Evolutionary conservation across 2,113 vertebrate species (phyloP), one percentile per base, ranked within the genome.

Genomic region (Neolamprologus fasciatus): DNA sequence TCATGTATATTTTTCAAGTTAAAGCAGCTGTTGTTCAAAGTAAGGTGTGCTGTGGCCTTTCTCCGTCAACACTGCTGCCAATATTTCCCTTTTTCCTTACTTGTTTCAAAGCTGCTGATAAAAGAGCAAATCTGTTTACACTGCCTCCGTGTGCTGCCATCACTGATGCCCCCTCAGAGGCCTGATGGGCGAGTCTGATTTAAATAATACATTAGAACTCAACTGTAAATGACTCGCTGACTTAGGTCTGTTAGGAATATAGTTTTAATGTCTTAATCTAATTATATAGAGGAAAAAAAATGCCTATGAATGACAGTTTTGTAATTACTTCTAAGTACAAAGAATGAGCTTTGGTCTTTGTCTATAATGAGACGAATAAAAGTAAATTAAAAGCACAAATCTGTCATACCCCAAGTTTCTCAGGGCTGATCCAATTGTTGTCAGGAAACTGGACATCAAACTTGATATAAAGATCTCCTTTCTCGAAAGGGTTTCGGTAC

Each of bases 401-500:
- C 23, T 12, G 26, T 54, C 97, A 93, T 95, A 99, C 99, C 95
- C 96, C 96, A 86, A 99, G 97, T 92, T 99, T 99, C 89, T 99
- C 98, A 8, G 97, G 97, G 95, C 97, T 98, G 95, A 99, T 99
- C 98, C 98, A 99, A 97, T 99, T 99, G 94, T 98, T 99, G 92
- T 98, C 97, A 26, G 98, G 99, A 95, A 99, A 99, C 90, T 98
- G 97, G 85, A 99, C 98, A 4, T 99, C 98, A 92, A 99, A 99
- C 91, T 99, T 99, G 83, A 99, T 95, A 87, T 97, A 99, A 73
- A 99, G 96, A 91, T 99, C 98, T 66, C 99, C 98, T 86, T 99
- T 99, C 94, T 99, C 98, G 94, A 99, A 99, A 6, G 98, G 98
- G 96, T 99, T 99, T 66, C 98, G 97, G 93, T 99, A 99, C 88